phyloP scores from a whole-genome alignment of 2,113 vertebrate species.

The Eonycteris spelaea region DNA sequence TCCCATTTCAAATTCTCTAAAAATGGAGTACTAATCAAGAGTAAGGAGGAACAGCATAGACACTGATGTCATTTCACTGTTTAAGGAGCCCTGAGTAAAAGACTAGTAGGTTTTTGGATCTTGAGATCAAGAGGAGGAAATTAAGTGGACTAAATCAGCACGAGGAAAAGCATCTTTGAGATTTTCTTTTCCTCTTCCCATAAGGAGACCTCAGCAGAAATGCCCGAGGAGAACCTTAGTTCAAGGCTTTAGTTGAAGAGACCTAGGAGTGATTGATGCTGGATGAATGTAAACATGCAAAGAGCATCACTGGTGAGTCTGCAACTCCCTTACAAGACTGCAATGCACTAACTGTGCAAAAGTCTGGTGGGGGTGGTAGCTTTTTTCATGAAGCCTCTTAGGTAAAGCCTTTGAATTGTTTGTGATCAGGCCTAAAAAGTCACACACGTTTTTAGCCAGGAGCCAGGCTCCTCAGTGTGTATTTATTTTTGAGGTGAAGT shows the following conservation, averaged over 20 bases:
- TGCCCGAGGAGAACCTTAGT: not conserved
- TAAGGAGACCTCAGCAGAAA: not conserved
- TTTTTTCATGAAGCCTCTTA: no score
- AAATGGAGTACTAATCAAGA: no score
- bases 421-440: not conserved
- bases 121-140: not conserved
- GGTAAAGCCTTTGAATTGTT: not conserved
- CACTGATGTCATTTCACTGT: accelerated
- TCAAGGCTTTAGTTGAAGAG: not conserved
- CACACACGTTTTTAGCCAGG: not conserved
- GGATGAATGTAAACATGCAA: not conserved
- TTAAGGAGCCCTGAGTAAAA: not conserved
- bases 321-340: not conserved
- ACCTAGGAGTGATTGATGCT: not conserved
- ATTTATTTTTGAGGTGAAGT: not conserved
- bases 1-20: not conserved
- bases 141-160: not conserved
- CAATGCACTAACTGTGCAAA: accelerated
- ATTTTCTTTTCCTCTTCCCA: not conserved
- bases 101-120: not conserved
- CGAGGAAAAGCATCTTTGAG: not conserved
- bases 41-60: not conserved
- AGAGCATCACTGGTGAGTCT: not conserved
- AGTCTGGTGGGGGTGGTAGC: no score
- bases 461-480: not conserved